A percentile compares a stretch with the other conserved stretches of the same genome.
phyloP scores from a whole-genome alignment of 2,888 invertebrate genomes.

The Lordiphosa fenestrarum region DNA sequence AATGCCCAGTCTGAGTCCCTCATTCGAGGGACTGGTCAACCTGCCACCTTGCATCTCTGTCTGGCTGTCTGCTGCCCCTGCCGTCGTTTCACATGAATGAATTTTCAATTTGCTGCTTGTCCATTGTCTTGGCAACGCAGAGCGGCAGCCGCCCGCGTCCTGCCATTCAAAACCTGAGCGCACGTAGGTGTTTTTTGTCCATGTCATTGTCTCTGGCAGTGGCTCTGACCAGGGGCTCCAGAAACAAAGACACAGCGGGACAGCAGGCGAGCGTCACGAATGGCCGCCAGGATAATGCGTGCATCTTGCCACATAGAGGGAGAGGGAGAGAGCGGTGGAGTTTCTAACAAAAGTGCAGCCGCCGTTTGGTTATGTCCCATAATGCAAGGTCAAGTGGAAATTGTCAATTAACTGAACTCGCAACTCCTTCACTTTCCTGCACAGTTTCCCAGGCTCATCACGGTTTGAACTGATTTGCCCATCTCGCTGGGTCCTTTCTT shows the following conservation, averaged over 20 bases:
- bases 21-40: constrained; percentile 46
- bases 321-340: constrained; percentile 8
- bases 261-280: constrained; percentile 52
- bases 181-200: constrained; percentile 70
- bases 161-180: constrained; percentile 66
- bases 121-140: constrained; percentile 72
- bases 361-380: constrained; percentile 30
- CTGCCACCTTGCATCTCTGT: constrained; percentile 36
- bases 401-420: constrained; percentile 22
- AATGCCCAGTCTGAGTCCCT: constrained; percentile 45
- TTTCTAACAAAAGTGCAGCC: constrained; percentile 42
- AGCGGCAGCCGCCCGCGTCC: constrained; percentile 58
- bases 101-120: constrained; percentile 71
- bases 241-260: constrained; percentile 73
- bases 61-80: constrained; percentile 43
- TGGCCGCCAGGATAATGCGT: constrained; percentile 63
- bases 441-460: constrained; percentile 23
- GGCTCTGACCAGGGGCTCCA: constrained; percentile 17
- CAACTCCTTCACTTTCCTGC: constrained; percentile 30
- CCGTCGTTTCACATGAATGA: constrained; percentile 72
- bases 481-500: constrained; percentile 26
- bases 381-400: constrained; percentile 58
- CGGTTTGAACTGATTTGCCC: no score
- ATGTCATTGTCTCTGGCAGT: constrained; percentile 63
- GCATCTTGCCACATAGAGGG: constrained; percentile 33